Conservation (phyloP, 2,113 vertebrate genomes). For the Pedetes capensis region DNA sequence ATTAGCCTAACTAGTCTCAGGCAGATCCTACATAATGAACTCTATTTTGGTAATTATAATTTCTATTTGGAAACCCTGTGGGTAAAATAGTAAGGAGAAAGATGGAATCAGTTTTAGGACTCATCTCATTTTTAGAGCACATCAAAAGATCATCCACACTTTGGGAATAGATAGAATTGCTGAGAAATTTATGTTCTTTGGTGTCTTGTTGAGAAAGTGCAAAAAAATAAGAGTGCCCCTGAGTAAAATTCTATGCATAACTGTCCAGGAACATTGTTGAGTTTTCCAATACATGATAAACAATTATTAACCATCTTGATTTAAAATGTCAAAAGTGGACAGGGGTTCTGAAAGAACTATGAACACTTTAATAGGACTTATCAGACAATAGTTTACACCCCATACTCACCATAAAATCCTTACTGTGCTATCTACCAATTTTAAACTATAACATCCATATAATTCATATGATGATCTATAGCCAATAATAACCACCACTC, state of each 20-base stretch:
- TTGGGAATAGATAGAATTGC: too few relatives aligned
- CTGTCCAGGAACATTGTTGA: background rate
- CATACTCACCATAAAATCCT: background rate
- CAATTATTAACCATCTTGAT: background rate
- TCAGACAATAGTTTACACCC: background rate
- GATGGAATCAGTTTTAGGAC: background rate
- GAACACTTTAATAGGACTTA: background rate
- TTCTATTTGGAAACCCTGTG: background rate
- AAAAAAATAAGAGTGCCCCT: background rate
- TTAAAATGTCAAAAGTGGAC: background rate
- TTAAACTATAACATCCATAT: background rate
- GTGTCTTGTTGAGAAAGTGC: background rate
- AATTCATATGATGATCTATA: background rate
- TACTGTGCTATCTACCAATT: background rate
- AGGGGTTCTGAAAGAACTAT: background rate
- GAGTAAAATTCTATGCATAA: background rate
- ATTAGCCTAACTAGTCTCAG: background rate
- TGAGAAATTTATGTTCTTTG: background rate
- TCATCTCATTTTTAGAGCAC: background rate
- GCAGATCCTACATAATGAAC: background rate
- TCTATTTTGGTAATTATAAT: background rate
- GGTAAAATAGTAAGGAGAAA: background rate
- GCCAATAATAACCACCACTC: background rate
- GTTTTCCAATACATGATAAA: background rate
- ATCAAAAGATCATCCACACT: background rate